A percentile compares a stretch with the other conserved stretches of the same genome.
Conservation (phyloP, 2,113 vertebrate genomes). For the Periophthalmodon schlosseri region DNA sequence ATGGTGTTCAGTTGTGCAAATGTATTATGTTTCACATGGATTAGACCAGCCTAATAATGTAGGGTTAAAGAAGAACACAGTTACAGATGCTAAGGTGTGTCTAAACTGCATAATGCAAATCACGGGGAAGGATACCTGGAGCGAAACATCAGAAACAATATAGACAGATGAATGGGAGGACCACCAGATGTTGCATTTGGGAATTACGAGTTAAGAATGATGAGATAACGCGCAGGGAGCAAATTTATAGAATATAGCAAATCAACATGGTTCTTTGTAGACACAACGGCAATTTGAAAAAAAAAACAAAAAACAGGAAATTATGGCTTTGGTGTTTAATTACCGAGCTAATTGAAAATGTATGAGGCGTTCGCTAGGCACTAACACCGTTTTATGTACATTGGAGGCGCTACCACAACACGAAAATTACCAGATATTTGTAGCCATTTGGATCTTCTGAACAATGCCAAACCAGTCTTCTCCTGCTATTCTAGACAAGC, state of each 20-base stretch:
- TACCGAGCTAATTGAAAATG: conserved; percentile 6
- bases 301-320: conserved; percentile 11
- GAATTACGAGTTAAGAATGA: conserved; percentile 45
- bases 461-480: conserved; percentile 29
- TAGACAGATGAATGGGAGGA: conserved; percentile 46
- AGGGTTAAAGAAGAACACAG: conserved; percentile 8
- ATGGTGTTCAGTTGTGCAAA: conserved; percentile 7
- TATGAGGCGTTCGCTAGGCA: not conserved
- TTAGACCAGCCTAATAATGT: not conserved
- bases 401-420: not conserved
- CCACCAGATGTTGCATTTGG: conserved; percentile 50
- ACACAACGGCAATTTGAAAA: conserved; percentile 17
- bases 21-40: conserved; percentile 9
- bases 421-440: not conserved
- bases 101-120: not conserved
- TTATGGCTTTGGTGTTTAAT: conserved; percentile 14
- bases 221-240: conserved; percentile 25
- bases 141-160: conserved; percentile 31
- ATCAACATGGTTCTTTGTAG: conserved; percentile 30
- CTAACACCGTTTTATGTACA: not conserved
- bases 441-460: conserved; percentile 6
- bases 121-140: conserved; percentile 27
- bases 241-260: conserved; percentile 17
- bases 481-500: conserved; percentile 14
- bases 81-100: conserved; percentile 43